A percentile compares a stretch with the other conserved stretches of the same genome.
Conservation (phyloP, 2,113 vertebrate genomes). For the Pycnonotus jocosus region DNA sequence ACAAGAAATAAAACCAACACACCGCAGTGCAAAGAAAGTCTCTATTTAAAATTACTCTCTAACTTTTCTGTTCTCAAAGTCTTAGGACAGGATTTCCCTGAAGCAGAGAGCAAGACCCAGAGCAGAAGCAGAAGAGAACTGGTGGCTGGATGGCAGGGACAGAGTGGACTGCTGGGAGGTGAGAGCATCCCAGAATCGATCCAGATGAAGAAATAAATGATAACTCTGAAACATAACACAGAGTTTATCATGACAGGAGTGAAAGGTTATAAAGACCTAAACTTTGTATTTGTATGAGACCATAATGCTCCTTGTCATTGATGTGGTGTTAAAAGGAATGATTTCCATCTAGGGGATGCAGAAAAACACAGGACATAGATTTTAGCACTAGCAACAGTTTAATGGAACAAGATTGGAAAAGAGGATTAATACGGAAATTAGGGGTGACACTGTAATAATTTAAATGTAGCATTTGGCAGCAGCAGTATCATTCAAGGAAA, state of each 20-base stretch:
- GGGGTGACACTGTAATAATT: neutral
- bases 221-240: neutral
- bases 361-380: constrained; percentile 12
- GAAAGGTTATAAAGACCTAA: constrained; percentile 9
- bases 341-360: neutral
- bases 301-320: neutral
- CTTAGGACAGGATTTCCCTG: neutral
- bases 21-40: neutral
- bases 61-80: neutral
- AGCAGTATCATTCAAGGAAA: neutral
- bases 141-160: neutral
- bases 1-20: neutral
- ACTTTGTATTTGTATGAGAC: constrained; percentile 13
- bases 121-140: neutral
- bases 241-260: neutral
- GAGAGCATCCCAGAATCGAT: neutral
- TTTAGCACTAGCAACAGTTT: constrained; percentile 5
- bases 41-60: neutral
- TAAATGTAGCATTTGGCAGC: neutral
- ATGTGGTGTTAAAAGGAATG: neutral
- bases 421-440: constrained; percentile 9
- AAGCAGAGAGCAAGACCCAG: neutral
- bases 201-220: constrained; percentile 1
- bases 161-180: neutral
- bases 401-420: constrained; percentile 17